Conservation (phyloP, 2,113 vertebrate species). For the rat (Rattus norvegicus) region GRCr8 NC_086026.1:83715501-83716000, state of each 20-base stretch:
- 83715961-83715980: neutral
- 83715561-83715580: neutral
- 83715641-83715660: neutral
- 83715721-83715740: neutral
- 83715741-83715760: neutral
- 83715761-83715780: neutral
- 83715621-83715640: neutral
- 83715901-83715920: neutral
- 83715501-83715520: neutral
- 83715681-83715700: neutral
- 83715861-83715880: neutral
- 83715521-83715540: neutral
- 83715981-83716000: neutral
- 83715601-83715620: neutral
- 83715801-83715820: neutral
- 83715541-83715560: neutral
- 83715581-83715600: neutral
- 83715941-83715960: neutral
- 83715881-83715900: neutral
- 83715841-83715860: neutral
- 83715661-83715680: neutral
- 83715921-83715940: neutral
- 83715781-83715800: neutral
- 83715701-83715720: neutral
- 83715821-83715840: neutral